A percentile compares a stretch with the other conserved stretches of the same genome.
Conservation (phyloP, 2,113 vertebrate genomes). For the Nanorana parkeri region DNA sequence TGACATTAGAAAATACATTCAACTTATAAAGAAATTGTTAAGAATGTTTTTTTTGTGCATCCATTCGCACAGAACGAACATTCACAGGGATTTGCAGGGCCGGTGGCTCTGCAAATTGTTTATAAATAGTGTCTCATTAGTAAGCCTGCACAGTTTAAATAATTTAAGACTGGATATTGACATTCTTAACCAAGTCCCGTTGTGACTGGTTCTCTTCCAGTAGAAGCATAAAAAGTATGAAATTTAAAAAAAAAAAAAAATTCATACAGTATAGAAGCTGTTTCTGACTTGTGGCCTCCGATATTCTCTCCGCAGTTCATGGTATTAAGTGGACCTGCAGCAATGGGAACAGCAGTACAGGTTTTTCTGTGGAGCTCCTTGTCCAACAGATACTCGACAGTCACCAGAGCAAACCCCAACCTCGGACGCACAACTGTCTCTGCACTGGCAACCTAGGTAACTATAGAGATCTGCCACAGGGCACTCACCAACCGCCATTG, state of each 20-base stretch:
- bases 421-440: slow-evolving; percentile 99
- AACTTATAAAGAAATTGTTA: no score
- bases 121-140: no score
- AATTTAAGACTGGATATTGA: no score
- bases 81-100: no score
- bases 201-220: no score
- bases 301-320: slow-evolving; percentile 88
- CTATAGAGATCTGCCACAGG: slow-evolving; percentile 59
- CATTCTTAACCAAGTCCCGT: no score
- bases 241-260: slow-evolving; percentile 4
- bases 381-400: slow-evolving; percentile 99
- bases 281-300: slow-evolving; percentile 67
- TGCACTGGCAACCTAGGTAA: slow-evolving; percentile 98
- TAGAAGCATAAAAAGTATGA: no score
- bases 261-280: not conserved
- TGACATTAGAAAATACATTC: no score
- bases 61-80: no score
- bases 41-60: no score
- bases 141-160: no score
- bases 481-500: slow-evolving; percentile 14
- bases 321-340: slow-evolving; percentile 99
- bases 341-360: slow-evolving; percentile 98
- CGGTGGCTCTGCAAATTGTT: no score
- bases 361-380: slow-evolving; percentile 99
- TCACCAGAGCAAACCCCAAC: slow-evolving; percentile 99